Conservation (phyloP, 2,888 invertebrate species). For the Punctoribates punctum region DNA sequence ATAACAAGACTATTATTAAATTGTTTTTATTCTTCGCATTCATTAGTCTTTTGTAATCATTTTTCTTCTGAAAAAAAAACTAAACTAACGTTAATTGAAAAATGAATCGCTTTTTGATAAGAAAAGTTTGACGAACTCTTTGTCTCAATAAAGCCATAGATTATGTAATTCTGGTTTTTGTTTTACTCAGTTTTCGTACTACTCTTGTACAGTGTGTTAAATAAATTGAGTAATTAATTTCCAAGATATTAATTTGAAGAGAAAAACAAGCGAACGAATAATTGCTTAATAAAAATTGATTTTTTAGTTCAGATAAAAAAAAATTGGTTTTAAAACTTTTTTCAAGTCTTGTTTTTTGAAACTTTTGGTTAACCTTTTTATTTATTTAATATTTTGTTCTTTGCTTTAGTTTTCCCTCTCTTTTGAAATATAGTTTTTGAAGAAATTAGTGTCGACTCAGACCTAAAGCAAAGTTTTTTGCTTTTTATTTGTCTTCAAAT, state of each 20-base stretch:
- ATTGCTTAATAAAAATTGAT: background rate
- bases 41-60: background rate
- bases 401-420: no score
- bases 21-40: background rate
- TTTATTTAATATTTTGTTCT: no score
- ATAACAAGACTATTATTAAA: background rate
- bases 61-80: background rate
- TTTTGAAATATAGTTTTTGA: no score
- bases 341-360: no score
- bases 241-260: background rate
- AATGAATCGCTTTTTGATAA: background rate
- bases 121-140: conserved; percentile 16
- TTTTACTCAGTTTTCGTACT: background rate
- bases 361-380: no score
- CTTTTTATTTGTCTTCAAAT: no score
- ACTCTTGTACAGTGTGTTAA: background rate
- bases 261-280: background rate
- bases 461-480: no score
- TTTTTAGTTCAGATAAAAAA: background rate
- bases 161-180: background rate
- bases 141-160: background rate
- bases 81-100: conserved; percentile 12
- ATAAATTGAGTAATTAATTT: conserved; percentile 10
- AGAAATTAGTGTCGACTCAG: no score
- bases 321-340: no score